Evolutionary conservation across 2,113 vertebrate genomes (phyloP).

Genomic region (Limanda limanda): DNA sequence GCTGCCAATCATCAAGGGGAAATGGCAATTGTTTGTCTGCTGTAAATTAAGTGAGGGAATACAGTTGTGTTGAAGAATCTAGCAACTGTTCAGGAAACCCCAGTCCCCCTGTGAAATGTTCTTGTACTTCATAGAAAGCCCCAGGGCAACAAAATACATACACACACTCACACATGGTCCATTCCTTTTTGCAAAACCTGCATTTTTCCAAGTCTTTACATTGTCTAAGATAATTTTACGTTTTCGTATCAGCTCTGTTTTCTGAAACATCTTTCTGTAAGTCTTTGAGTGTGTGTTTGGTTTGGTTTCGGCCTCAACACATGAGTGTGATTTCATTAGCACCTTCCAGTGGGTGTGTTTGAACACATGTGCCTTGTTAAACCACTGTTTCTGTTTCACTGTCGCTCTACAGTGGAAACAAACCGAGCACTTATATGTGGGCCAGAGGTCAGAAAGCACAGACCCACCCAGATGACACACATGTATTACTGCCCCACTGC

Average conservation of each 20-base stretch:
- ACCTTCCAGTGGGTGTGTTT: slow-evolving; percentile 50
- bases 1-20: too few species aligned
- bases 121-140: too few species aligned
- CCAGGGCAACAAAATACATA: too few species aligned
- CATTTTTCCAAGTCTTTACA: neutral
- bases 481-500: slow-evolving; percentile 53
- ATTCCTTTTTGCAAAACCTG: too few species aligned
- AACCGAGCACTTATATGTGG: slow-evolving; percentile 57
- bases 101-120: too few species aligned
- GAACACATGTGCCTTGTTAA: slow-evolving; percentile 66
- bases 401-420: slow-evolving; percentile 52
- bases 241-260: neutral
- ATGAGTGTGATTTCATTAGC: slow-evolving; percentile 50
- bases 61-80: too few species aligned
- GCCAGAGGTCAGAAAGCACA: slow-evolving; percentile 64
- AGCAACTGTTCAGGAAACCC: too few species aligned
- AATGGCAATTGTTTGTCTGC: too few species aligned
- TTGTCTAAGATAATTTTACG: neutral
- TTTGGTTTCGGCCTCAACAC: slow-evolving; percentile 17
- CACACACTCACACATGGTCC: too few species aligned
- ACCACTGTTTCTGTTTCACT: slow-evolving; percentile 44
- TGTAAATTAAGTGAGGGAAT: too few species aligned
- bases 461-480: slow-evolving; percentile 53
- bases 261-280: neutral
- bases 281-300: neutral